Conservation (phyloP, 2,797 vertebrate genomes). For the Megaceryle alcyon region DNA sequence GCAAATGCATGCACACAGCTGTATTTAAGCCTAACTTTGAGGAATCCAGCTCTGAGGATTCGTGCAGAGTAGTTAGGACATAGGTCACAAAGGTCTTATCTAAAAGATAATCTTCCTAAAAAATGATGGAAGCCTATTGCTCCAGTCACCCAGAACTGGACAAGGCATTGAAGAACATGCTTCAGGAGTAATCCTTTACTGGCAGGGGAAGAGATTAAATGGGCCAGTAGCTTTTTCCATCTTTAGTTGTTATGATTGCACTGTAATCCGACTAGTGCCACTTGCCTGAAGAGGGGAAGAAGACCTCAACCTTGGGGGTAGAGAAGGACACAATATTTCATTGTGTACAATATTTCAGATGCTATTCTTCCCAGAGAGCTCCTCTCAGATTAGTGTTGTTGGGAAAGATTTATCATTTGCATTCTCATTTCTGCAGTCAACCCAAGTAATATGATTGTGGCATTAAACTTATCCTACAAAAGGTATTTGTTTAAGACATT, state of each 20-base stretch:
- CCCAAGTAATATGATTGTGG: constrained; percentile 59
- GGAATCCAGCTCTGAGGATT: constrained; percentile 51
- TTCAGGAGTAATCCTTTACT: constrained; percentile 66
- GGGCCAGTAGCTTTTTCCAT: constrained; percentile 61
- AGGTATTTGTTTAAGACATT: constrained; percentile 61
- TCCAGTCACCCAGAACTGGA: constrained; percentile 46
- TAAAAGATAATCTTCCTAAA: constrained; percentile 73
- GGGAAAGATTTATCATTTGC: constrained; percentile 56
- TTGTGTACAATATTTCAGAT: constrained; percentile 60
- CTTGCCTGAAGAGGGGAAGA: constrained; percentile 41
- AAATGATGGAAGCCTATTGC: constrained; percentile 55
- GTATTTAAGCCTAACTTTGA: constrained; percentile 47
- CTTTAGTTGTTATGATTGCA: constrained; percentile 60
- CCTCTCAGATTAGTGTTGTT: constrained; percentile 57
- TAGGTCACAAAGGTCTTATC: constrained; percentile 52
- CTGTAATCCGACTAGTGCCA: constrained; percentile 66
- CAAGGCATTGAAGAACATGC: constrained; percentile 57
- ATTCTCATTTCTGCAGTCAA: constrained; percentile 56
- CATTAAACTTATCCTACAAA: constrained; percentile 68
- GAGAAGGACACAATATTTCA: constrained; percentile 59
- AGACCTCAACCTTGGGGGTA: constrained; percentile 29
- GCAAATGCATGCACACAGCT: constrained; percentile 56
- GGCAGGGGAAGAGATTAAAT: constrained; percentile 70
- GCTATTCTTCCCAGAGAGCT: constrained; percentile 42
- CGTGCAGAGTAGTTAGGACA: constrained; percentile 38